phyloP scores from a whole-genome alignment of 1,140 invertebrate genomes.

The Drosophila sucinea region DNA sequence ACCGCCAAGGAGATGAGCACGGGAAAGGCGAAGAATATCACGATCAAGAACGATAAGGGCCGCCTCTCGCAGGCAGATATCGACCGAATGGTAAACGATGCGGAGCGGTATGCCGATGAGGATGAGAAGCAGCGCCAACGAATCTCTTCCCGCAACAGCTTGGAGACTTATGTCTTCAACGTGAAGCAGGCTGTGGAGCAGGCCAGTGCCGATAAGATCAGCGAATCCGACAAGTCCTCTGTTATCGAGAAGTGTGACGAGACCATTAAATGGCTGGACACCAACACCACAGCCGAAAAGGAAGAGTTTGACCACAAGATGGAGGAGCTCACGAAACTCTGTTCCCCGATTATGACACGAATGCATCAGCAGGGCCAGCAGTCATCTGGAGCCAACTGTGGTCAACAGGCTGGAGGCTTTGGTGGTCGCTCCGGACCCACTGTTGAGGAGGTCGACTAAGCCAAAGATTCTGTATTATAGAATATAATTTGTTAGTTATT shows the following conservation, averaged over 20 bases:
- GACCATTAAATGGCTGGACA: slow-evolving; percentile 86
- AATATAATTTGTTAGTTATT: background rate
- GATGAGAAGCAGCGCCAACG: slow-evolving; percentile 88
- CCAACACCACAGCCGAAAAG: slow-evolving; percentile 86
- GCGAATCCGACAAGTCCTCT: slow-evolving; percentile 86
- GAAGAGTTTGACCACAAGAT: slow-evolving; percentile 87
- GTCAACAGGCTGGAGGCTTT: slow-evolving; percentile 73
- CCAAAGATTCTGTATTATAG: too few relatives aligned
- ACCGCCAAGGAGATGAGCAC: slow-evolving; percentile 85
- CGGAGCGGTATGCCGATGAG: slow-evolving; percentile 83
- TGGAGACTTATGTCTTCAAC: slow-evolving; percentile 90
- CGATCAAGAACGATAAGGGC: slow-evolving; percentile 93
- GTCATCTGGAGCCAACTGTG: slow-evolving; percentile 21
- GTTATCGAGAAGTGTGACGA: slow-evolving; percentile 84
- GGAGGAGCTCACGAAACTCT: slow-evolving; percentile 84
- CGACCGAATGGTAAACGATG: slow-evolving; percentile 84
- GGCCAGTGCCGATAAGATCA: slow-evolving; percentile 85
- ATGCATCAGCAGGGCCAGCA: slow-evolving; percentile 72
- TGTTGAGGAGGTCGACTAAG: slow-evolving; percentile 68
- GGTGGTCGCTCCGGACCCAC: slow-evolving; percentile 60
- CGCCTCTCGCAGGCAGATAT: slow-evolving; percentile 92
- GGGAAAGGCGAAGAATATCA: slow-evolving; percentile 88
- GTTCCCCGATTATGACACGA: slow-evolving; percentile 85
- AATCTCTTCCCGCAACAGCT: slow-evolving; percentile 85
- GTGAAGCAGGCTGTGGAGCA: slow-evolving; percentile 86